Conservation (phyloP, 2,797 vertebrate species). For the Cheirogaleus major region DNA sequence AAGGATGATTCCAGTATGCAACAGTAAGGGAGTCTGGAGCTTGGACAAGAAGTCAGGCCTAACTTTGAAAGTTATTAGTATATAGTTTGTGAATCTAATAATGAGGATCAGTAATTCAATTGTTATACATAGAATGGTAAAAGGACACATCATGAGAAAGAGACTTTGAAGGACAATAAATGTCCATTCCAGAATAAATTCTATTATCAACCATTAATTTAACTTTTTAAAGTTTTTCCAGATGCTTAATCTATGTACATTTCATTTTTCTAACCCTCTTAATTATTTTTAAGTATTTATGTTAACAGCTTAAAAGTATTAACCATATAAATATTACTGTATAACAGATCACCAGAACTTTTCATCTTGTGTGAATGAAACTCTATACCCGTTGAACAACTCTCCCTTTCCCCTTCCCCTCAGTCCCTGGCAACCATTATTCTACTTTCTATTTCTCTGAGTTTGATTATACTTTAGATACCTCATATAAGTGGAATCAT, state of each 20-base stretch:
- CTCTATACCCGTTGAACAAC: background rate
- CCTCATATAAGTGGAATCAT: background rate
- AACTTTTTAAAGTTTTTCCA: background rate
- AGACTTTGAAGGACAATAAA: background rate
- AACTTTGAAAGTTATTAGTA: background rate
- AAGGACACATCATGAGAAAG: background rate
- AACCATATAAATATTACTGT: background rate
- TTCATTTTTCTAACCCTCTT: background rate
- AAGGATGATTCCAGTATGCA: background rate
- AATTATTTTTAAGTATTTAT: background rate
- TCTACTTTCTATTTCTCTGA: background rate
- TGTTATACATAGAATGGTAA: background rate
- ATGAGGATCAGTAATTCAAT: background rate
- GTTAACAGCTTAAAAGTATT: background rate
- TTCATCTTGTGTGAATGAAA: background rate
- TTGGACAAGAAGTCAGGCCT: background rate
- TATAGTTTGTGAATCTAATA: background rate
- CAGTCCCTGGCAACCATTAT: background rate
- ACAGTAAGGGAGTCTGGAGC: background rate
- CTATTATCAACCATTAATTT: background rate
- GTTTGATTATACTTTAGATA: slow-evolving; percentile 1
- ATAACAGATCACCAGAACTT: background rate
- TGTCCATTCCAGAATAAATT: background rate
- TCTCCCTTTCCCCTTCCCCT: background rate
- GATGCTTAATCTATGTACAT: background rate